phyloP scores from a whole-genome alignment of 2,113 vertebrate genomes.

The Phalacrocorax aristotelis region DNA sequence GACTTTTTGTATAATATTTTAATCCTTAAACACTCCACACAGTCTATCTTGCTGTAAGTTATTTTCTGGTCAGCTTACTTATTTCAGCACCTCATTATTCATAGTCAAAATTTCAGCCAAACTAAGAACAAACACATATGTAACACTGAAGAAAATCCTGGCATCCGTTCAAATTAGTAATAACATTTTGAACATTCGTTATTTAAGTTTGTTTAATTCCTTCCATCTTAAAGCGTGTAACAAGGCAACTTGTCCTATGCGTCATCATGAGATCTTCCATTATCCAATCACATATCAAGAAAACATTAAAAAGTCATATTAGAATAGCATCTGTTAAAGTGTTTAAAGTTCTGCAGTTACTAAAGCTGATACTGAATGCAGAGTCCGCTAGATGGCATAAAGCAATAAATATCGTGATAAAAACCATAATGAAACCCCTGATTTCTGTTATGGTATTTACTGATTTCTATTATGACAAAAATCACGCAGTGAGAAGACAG shows the following conservation, averaged over 20 bases:
- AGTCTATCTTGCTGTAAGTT: neutral
- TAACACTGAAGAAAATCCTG: constrained; percentile 57
- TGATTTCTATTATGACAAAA: neutral
- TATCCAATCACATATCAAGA: constrained; percentile 18
- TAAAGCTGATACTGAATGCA: neutral
- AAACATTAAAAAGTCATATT: constrained; percentile 58
- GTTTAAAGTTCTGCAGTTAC: neutral
- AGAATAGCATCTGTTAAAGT: constrained; percentile 28
- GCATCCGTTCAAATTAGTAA: constrained; percentile 70
- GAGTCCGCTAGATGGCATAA: constrained; percentile 65
- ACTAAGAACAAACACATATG: constrained; percentile 68
- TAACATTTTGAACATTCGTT: constrained; percentile 73
- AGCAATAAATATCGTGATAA: constrained; percentile 29
- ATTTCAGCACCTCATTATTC: constrained; percentile 63
- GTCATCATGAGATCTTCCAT: constrained; percentile 54
- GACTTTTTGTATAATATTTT: neutral
- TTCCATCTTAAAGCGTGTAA: constrained; percentile 61
- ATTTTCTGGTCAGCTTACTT: constrained; percentile 64
- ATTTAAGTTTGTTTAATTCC: constrained; percentile 75
- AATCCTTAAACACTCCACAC: neutral
- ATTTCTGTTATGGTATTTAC: neutral
- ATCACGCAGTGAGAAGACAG: neutral
- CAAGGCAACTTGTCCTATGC: constrained; percentile 51
- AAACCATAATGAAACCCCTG: neutral
- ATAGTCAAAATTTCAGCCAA: constrained; percentile 69